Base-by-base conservation (phyloP, 2,888 invertebrate genomes). In the Rhamnusium bicolor region DNA sequence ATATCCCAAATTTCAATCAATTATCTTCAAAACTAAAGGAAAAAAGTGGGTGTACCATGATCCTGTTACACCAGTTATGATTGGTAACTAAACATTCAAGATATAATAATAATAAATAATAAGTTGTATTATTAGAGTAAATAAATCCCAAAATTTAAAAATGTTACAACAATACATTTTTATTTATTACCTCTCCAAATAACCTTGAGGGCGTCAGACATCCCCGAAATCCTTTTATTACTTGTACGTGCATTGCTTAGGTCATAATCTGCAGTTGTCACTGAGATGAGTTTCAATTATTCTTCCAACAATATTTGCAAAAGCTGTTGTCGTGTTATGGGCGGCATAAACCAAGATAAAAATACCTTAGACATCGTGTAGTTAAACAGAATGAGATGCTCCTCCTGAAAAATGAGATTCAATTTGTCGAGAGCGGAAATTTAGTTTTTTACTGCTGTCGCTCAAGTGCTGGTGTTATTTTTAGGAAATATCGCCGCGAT, bases 351-450 rank as follows among this genome's bases (percentile, higher is more conserved):
- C 77, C 75, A 74, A 69, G 80, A 80, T 78, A 74, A 77, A 74
- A 71, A 58, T 67, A 53, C 53, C 63, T 68, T 68, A 67, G 67
- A 63, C 69, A 72, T 40, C 66, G 69, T 61, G 75, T 65, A 69
- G 61, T 72, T 73, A 73, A 61, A 62, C 69, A 40, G 72, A 72
- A 78, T 73, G 76, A 76, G 78, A 77, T 58, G 79, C 76, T 74
- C 66, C 70, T 65, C 73, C 73, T 82, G 80, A 84, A 84, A 84
- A 84, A 84, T 81, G 84, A 75, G 79, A 79, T 82, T 83, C 84
- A 83, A 84, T 84, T 83, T 83, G 84, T 84, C 83, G 82, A 72
- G 75, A 71, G 75, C 79, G 83, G 82, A 84, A 83, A 82, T 83
- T 82, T 80, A 72, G 19, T 81, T 80, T 72, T 83, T 79, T 78